phyloP scores from a whole-genome alignment of 2,113 vertebrate genomes.

The Cervus canadensis region DNA sequence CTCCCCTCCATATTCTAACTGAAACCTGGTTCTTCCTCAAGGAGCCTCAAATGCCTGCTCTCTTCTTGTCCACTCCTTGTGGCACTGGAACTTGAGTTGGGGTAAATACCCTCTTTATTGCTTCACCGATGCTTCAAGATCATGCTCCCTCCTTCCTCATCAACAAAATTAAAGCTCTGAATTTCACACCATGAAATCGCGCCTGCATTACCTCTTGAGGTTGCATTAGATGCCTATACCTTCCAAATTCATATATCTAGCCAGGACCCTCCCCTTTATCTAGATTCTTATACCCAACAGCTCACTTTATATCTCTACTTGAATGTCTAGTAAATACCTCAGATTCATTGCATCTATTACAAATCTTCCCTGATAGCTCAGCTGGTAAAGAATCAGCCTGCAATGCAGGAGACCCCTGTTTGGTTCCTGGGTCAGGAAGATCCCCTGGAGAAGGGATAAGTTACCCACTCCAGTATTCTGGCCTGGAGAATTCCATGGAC shows the following conservation, averaged over 20 bases:
- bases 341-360: background rate
- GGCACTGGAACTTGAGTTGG: background rate
- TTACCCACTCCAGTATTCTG: no score
- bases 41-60: background rate
- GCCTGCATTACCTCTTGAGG: background rate
- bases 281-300: background rate
- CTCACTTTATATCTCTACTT: background rate
- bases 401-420: no score
- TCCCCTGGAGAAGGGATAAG: no score
- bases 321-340: background rate
- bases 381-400: no score
- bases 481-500: no score
- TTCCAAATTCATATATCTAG: background rate
- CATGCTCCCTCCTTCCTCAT: background rate
- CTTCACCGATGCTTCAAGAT: background rate
- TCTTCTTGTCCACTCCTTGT: background rate
- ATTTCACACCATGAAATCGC: background rate
- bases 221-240: background rate
- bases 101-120: background rate
- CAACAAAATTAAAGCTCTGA: background rate
- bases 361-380: no score
- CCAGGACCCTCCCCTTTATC: background rate
- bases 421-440: no score
- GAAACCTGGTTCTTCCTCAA: background rate
- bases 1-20: background rate